Conservation (phyloP, 2,888 invertebrate genomes). For the Caenorhabditis parvicauda region DNA sequence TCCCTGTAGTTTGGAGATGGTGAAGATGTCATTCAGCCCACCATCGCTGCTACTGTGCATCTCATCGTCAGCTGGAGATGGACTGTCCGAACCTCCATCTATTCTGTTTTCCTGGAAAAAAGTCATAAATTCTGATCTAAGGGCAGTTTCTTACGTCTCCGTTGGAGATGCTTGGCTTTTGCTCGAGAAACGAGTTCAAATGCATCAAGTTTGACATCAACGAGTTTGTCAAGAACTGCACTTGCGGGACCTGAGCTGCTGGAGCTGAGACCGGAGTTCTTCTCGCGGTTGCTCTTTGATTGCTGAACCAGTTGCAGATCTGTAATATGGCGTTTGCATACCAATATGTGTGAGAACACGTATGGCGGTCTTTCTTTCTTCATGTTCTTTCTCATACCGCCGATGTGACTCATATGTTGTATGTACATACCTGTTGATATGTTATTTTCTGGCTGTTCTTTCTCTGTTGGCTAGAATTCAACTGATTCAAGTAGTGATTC, state of each 20-base stretch:
- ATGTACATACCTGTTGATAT: slow-evolving; percentile 37
- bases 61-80: slow-evolving; percentile 55
- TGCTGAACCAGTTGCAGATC: slow-evolving; percentile 76
- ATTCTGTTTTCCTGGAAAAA: slow-evolving; percentile 39
- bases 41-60: slow-evolving; percentile 48
- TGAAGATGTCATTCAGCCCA: slow-evolving; percentile 17
- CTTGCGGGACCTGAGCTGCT: slow-evolving; percentile 7
- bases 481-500: slow-evolving; percentile 87
- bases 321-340: slow-evolving; percentile 15
- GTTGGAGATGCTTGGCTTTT: background rate
- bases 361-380: background rate
- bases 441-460: slow-evolving; percentile 49
- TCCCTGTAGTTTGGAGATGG: background rate
- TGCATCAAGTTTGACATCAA: slow-evolving; percentile 7
- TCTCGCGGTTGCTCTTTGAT: slow-evolving; percentile 71
- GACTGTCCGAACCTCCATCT: slow-evolving; percentile 58
- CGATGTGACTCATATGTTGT: too few species aligned
- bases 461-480: slow-evolving; percentile 87
- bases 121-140: slow-evolving; percentile 9
- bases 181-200: slow-evolving; percentile 4
- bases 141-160: too few species aligned
- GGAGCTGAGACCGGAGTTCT: slow-evolving; percentile 4
- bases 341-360: background rate
- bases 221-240: slow-evolving; percentile 13
- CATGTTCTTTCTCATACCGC: background rate